Conservation (phyloP, 2,113 vertebrate species). For the Camelus dromedarius region DNA sequence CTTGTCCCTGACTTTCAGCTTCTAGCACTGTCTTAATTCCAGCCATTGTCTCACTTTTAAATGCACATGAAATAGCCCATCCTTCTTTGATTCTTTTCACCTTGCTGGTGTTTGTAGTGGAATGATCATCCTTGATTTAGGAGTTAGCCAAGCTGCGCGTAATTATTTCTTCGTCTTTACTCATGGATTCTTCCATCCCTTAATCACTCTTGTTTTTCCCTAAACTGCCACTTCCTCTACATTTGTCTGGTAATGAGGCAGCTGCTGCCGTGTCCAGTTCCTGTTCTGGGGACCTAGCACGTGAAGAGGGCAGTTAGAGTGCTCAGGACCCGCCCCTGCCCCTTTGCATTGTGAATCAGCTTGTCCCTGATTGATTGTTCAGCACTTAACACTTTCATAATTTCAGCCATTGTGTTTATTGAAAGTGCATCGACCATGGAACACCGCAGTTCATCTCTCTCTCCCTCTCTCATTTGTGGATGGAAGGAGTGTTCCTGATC, state of each 20-base stretch:
- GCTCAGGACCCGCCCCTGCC: neutral
- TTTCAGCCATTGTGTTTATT: slow-evolving; percentile 20
- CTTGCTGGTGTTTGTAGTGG: slow-evolving; percentile 63
- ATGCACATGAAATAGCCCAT: slow-evolving; percentile 34
- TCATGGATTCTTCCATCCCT: slow-evolving; percentile 62
- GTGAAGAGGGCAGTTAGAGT: neutral
- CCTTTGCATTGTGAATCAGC: neutral
- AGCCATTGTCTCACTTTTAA: slow-evolving; percentile 48
- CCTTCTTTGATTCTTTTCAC: slow-evolving; percentile 48
- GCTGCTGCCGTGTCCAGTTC: neutral
- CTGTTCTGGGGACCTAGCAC: neutral
- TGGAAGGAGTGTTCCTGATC: slow-evolving; percentile 14
- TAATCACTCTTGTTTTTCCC: slow-evolving; percentile 74
- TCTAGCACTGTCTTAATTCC: slow-evolving; percentile 14
- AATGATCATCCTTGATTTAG: slow-evolving; percentile 71
- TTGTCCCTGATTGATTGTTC: neutral
- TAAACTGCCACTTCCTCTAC: slow-evolving; percentile 67
- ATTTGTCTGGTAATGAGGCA: slow-evolving; percentile 60
- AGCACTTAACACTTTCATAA: slow-evolving; percentile 26
- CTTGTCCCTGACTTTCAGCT: slow-evolving; percentile 27
- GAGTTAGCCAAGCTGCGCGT: slow-evolving; percentile 61
- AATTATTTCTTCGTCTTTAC: slow-evolving; percentile 79
- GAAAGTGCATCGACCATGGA: neutral
- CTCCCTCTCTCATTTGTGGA: neutral
- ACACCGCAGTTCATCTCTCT: neutral